Base-by-base conservation (phyloP, 1,140 invertebrate species). In the Penaeus chinensis region DNA sequence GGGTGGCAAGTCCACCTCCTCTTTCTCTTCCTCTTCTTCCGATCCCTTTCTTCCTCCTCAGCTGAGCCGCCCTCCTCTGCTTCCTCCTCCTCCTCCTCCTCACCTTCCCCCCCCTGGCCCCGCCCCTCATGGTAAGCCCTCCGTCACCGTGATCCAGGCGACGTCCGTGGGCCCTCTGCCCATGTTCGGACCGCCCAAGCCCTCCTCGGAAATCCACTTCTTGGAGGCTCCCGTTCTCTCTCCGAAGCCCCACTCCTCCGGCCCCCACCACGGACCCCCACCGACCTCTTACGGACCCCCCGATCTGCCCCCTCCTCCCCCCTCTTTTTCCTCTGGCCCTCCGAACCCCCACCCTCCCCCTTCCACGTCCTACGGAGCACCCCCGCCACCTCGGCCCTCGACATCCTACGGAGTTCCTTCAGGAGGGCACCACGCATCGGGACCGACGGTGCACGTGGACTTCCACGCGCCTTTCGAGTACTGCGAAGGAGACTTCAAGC, bases 401-500 rank as follows among this genome's bases (percentile, higher is more conserved):
- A 3, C 37, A 11, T 63, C 24, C 42, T 42, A n/a, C 32, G n/a
- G 62, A 32, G 37, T 19, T 63, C n/a, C 37, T 13, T 18, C 81
- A 3, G 7, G n/a, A 27, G 63, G 24, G n/a, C 27, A 66, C 32
- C 27, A 37, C 80, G 2, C 79, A 47, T 24, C 62, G 24, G 37
- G 37, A 37, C 3, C 3, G 60, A 27, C 62, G 22, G 62, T 69
- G 20, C 61, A 42, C 47, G 60, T 13, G 54, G 54, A 78, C 74
- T 87, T 87, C 81, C 16, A 87, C 22, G 80, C 85, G 8, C 80
- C 85, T 22, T 37, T 82, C 22, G 80, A 87, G 61, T 87, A 87
- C 71, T 87, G 85, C 37, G 69, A 83, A 27, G 85, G 85, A 8
- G 71, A 87, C 1, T 87, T 87, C 71, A 76, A 27, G 11, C 85